phyloP scores from a whole-genome alignment of 2,113 vertebrate species.

The Dascyllus trimaculatus region DNA sequence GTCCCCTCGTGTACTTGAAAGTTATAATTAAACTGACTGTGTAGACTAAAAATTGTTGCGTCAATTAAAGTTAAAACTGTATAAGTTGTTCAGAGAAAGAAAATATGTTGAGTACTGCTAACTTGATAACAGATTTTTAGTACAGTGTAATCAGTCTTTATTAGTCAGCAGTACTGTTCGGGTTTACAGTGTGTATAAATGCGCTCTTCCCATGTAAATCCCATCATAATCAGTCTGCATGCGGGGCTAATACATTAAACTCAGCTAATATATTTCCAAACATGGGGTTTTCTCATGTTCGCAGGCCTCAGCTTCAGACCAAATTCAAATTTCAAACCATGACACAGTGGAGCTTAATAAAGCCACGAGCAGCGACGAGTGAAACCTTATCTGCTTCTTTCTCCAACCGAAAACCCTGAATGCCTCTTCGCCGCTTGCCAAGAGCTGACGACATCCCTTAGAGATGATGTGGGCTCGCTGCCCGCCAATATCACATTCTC shows the following conservation, averaged over 20 bases:
- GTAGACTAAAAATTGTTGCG: too few species aligned
- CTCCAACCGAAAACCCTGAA: constrained; percentile 54
- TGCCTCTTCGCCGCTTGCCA: constrained; percentile 34
- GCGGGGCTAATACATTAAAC: constrained; percentile 26
- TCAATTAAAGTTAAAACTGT: too few species aligned
- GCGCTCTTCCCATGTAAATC: constrained; percentile 40
- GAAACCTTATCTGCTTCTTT: constrained; percentile 67
- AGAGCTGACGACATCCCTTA: constrained; percentile 58
- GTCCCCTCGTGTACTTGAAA: too few species aligned
- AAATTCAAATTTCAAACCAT: constrained; percentile 74
- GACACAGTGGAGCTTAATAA: constrained; percentile 42
- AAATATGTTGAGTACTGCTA: too few species aligned
- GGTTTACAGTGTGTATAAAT: too few species aligned
- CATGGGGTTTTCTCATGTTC: constrained; percentile 32
- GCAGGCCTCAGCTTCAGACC: not conserved
- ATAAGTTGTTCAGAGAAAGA: too few species aligned
- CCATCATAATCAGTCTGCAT: constrained; percentile 31
- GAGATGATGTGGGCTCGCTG: constrained; percentile 34
- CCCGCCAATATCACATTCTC: constrained; percentile 51
- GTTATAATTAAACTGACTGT: too few species aligned
- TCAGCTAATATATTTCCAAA: constrained; percentile 49
- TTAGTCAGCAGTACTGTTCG: too few species aligned
- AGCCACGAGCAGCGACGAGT: constrained; percentile 38
- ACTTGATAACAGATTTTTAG: too few species aligned
- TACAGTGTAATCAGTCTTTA: too few species aligned